phyloP scores from a whole-genome alignment of 1,140 invertebrate species.

The Paraescarpia echinospica region DNA sequence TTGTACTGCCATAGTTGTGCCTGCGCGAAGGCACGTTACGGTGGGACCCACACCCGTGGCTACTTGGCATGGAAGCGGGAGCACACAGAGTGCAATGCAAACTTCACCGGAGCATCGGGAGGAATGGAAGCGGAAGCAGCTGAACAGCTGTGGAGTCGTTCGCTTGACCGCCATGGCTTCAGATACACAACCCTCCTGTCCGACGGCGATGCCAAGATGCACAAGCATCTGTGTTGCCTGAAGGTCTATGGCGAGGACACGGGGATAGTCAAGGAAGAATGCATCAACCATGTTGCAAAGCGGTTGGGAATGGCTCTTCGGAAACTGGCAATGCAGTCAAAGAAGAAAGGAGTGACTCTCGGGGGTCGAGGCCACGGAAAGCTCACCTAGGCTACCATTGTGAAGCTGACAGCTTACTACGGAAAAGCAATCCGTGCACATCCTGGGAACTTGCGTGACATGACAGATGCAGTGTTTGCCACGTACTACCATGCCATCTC shows the following conservation, averaged over 20 bases:
- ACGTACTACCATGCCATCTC: too few species aligned
- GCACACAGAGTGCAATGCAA: too few species aligned
- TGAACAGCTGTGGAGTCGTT: not conserved
- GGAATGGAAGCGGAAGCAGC: constrained; percentile 9
- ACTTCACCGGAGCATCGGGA: too few species aligned
- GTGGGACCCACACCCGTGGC: not conserved
- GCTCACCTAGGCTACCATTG: not conserved
- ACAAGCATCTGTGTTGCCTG: not conserved
- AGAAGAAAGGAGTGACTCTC: not conserved
- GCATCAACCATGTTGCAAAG: constrained; percentile 10
- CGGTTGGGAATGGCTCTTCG: not conserved
- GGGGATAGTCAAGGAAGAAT: not conserved
- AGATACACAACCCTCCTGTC: constrained; percentile 2
- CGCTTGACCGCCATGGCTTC: not conserved
- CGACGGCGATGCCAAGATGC: constrained; percentile 13
- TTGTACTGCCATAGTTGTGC: not conserved
- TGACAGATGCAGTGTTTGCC: too few species aligned
- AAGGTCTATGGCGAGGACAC: not conserved
- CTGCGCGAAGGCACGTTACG: not conserved
- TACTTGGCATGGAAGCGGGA: not conserved
- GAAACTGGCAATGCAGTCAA: not conserved
- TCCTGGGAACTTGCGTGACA: too few species aligned
- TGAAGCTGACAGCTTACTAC: too few species aligned
- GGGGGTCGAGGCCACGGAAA: not conserved
- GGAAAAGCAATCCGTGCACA: too few species aligned